Evolutionary conservation across 1,140 invertebrate genomes (phyloP).

Genomic region (Cyclina sinensis): DNA sequence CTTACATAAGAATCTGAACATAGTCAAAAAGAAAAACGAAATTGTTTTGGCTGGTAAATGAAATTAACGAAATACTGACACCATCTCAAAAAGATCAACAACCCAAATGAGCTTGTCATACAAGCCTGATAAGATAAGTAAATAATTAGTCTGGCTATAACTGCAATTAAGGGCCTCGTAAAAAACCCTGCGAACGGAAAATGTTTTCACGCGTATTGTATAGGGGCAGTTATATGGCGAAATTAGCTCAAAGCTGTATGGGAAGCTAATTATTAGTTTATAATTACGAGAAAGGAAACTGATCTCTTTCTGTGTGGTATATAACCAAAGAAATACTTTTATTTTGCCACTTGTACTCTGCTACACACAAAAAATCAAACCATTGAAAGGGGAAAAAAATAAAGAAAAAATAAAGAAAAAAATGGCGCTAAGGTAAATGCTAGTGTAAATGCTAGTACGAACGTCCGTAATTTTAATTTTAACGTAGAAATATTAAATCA

Average conservation of each 20-base stretch:
- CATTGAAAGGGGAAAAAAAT: too few species aligned
- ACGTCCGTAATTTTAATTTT: not conserved
- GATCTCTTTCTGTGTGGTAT: not conserved
- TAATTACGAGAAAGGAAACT: not conserved
- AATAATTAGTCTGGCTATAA: not conserved
- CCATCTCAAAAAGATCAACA: not conserved
- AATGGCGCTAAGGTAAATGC: not conserved
- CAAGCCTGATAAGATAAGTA: not conserved
- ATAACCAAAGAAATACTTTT: not conserved
- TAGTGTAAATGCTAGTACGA: too few species aligned
- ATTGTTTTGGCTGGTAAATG: not conserved
- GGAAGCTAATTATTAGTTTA: slow-evolving; percentile 3
- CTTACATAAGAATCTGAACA: too few species aligned
- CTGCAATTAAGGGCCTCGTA: not conserved
- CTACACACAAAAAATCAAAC: too few species aligned
- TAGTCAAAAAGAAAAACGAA: too few species aligned
- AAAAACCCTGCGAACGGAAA: not conserved
- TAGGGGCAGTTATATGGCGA: not conserved
- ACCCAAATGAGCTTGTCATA: not conserved
- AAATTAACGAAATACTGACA: not conserved
- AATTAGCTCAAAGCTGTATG: slow-evolving; percentile 16
- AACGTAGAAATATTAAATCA: too few species aligned
- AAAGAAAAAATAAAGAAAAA: not conserved
- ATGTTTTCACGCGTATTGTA: not conserved
- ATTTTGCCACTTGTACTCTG: not conserved